These are phyloP conservation scores for Sesamia inferens DNA, from an alignment of 2,888 invertebrate genomes.

Conservation along the genomic window DNA sequence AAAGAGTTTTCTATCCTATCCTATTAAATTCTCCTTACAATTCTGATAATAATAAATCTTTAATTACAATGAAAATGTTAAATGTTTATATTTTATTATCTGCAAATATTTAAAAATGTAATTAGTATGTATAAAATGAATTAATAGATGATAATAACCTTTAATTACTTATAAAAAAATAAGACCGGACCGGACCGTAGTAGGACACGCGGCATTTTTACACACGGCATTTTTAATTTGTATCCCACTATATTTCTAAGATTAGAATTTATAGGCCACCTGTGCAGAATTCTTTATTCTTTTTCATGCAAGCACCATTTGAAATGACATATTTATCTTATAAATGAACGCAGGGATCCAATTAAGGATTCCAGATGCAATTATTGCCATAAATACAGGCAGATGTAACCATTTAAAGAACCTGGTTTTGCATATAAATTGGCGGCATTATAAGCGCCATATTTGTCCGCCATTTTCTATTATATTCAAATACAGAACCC, in stretches of 20 bases:
- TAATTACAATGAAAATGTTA: neutral
- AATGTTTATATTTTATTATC: no score
- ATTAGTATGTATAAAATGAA: no score
- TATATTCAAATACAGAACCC: slow-evolving; percentile 83
- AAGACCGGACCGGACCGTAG: neutral
- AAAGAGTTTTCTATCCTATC: no score
- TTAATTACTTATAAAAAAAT: neutral
- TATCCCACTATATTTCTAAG: slow-evolving; percentile 20
- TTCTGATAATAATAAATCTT: neutral
- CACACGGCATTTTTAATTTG: neutral
- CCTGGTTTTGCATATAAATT: slow-evolving; percentile 80
- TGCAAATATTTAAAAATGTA: no score
- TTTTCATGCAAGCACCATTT: slow-evolving; percentile 17
- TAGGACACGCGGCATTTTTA: neutral
- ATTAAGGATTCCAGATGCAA: slow-evolving; percentile 59
- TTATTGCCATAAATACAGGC: slow-evolving; percentile 70
- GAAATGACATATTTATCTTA: slow-evolving; percentile 50
- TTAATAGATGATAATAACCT: neutral
- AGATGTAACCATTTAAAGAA: slow-evolving; percentile 69
- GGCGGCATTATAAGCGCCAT: slow-evolving; percentile 71
- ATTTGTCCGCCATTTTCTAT: slow-evolving; percentile 79
- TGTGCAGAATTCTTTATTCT: slow-evolving; percentile 41
- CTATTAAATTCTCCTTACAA: neutral
- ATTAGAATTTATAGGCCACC: slow-evolving; percentile 56
- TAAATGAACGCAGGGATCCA: slow-evolving; percentile 58